A percentile compares a stretch with the other conserved stretches of the same genome.
phyloP scores from a whole-genome alignment of 2,113 vertebrate species.

The Condylura cristata region DNA sequence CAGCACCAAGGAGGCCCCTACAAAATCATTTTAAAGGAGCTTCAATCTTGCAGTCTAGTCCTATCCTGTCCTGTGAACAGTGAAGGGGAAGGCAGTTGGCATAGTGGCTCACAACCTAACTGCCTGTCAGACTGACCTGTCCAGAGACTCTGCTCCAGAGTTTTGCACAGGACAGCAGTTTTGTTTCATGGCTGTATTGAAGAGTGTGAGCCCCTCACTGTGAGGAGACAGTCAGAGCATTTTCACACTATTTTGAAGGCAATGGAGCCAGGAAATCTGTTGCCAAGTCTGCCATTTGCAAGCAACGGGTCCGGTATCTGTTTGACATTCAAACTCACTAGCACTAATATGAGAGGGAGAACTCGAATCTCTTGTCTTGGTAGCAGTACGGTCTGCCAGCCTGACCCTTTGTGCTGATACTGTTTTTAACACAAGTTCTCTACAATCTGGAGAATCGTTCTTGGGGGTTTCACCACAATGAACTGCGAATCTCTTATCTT shows the following conservation, averaged over 20 bases:
- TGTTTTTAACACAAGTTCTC: slow-evolving; percentile 10
- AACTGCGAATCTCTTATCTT: slow-evolving; percentile 19
- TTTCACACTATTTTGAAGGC: background rate
- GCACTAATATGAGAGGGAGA: background rate
- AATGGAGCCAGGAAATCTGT: background rate
- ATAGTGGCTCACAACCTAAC: background rate
- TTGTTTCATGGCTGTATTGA: background rate
- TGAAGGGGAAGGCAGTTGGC: rapidly evolving
- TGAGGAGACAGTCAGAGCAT: background rate
- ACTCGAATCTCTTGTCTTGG: background rate
- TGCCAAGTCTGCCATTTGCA: background rate
- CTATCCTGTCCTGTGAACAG: background rate
- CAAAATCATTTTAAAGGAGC: background rate
- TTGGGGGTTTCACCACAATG: background rate
- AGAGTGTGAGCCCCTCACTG: background rate
- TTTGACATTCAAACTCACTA: background rate
- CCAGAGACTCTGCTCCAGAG: background rate
- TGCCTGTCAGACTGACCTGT: too few species aligned
- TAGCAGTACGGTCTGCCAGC: background rate
- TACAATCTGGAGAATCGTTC: background rate
- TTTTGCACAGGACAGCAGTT: background rate
- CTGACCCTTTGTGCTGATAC: background rate
- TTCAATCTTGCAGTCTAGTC: background rate
- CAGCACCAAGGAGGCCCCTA: background rate
- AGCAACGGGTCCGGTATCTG: background rate